phyloP scores from a whole-genome alignment of 2,888 invertebrate genomes.

The Hemaris fuciformis region DNA sequence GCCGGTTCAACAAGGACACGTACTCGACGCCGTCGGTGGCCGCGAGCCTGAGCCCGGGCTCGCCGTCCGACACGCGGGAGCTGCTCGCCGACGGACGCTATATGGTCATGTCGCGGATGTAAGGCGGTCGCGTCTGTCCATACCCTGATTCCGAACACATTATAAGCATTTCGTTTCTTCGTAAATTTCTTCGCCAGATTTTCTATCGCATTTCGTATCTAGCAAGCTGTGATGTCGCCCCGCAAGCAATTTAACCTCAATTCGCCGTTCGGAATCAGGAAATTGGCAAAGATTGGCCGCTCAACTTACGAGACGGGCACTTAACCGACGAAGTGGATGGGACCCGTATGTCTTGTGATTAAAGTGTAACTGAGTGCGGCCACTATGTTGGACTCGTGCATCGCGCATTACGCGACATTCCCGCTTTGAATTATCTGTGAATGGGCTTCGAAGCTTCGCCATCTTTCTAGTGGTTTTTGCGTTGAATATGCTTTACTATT shows the following conservation, averaged over 20 bases:
- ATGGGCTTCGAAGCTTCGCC: slow-evolving; percentile 45
- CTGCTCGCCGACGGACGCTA: slow-evolving; percentile 82
- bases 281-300: slow-evolving; percentile 38
- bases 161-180: not conserved
- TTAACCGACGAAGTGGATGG: not conserved
- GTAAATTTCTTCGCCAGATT: slow-evolving; percentile 10
- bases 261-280: slow-evolving; percentile 31
- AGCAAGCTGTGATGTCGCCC: not conserved
- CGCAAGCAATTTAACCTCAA: slow-evolving; percentile 22
- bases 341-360: not conserved
- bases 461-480: slow-evolving; percentile 10
- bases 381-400: not conserved
- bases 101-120: slow-evolving; percentile 77
- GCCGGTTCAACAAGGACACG: slow-evolving; percentile 79
- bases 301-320: not conserved
- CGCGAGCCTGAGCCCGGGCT: slow-evolving; percentile 84
- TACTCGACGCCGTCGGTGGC: slow-evolving; percentile 80
- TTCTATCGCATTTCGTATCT: slow-evolving; percentile 9
- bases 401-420: slow-evolving; percentile 31
- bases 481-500: slow-evolving; percentile 44
- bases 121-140: slow-evolving; percentile 47
- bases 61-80: slow-evolving; percentile 86
- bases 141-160: slow-evolving; percentile 30
- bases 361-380: not conserved
- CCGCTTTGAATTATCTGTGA: slow-evolving; percentile 31